phyloP scores from a whole-genome alignment of 1,140 invertebrate species.

The Hirudo medicinalis region DNA sequence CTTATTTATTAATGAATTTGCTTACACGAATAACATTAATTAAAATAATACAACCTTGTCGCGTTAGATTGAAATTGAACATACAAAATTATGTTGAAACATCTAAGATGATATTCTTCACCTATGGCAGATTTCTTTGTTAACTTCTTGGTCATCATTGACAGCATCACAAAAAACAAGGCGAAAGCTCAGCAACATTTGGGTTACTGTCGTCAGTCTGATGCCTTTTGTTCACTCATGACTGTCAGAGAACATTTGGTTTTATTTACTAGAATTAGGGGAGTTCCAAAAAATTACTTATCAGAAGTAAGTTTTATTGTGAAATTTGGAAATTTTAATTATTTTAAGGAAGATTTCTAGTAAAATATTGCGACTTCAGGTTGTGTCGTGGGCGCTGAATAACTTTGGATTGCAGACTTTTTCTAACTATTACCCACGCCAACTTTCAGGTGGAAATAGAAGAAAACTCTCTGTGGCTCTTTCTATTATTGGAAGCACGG shows the following conservation, averaged over 20 bases:
- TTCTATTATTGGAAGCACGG: conserved; percentile 53
- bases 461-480: conserved; percentile 46
- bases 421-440: conserved; percentile 27
- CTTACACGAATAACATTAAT: too few species aligned
- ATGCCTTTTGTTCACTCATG: conserved; percentile 44
- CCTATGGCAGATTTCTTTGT: too few species aligned
- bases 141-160: not conserved
- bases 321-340: too few species aligned
- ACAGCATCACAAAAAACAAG: not conserved
- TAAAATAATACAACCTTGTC: too few species aligned
- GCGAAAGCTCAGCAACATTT: conserved; percentile 37
- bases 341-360: too few species aligned
- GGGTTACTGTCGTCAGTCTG: conserved; percentile 45
- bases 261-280: conserved; percentile 60
- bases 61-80: too few species aligned
- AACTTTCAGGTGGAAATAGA: conserved; percentile 54
- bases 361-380: not conserved
- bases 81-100: too few species aligned
- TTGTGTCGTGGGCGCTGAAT: not conserved
- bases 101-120: too few species aligned
- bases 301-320: too few species aligned
- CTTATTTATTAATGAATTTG: too few species aligned
- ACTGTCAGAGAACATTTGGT: conserved; percentile 53
- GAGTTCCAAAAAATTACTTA: conserved; percentile 32
- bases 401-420: not conserved